phyloP scores from a whole-genome alignment of 2,797 vertebrate genomes.

The Anguilla marmorata region DNA sequence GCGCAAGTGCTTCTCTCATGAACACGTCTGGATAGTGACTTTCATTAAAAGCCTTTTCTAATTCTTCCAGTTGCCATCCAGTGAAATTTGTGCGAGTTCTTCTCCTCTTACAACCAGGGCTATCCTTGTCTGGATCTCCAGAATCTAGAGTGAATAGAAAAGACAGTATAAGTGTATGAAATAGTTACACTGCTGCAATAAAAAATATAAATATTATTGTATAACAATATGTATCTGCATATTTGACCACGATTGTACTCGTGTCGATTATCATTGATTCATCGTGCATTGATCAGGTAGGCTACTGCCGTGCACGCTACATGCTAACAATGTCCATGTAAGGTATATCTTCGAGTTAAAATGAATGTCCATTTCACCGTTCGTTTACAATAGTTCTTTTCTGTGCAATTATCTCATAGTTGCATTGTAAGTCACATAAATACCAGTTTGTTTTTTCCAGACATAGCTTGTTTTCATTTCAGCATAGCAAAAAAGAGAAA shows the following conservation, averaged over 20 bases:
- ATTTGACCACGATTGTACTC: neutral
- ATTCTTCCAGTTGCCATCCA: slow-evolving; percentile 97
- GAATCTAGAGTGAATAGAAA: slow-evolving; percentile 68
- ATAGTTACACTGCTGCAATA: slow-evolving; percentile 1
- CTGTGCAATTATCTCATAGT: neutral
- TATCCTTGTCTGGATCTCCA: slow-evolving; percentile 93
- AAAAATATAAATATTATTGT: neutral
- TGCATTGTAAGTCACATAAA: slow-evolving; percentile 20
- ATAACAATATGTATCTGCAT: neutral
- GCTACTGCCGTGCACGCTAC: neutral
- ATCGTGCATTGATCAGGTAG: neutral
- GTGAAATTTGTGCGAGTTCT: slow-evolving; percentile 97
- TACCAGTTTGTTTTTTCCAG: neutral
- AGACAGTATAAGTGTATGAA: slow-evolving; percentile 29
- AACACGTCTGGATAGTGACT: slow-evolving; percentile 98
- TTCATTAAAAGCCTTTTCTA: slow-evolving; percentile 97
- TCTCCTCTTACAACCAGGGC: slow-evolving; percentile 93
- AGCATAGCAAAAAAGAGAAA: neutral
- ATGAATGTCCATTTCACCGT: slow-evolving; percentile 3
- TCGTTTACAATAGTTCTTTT: slow-evolving; percentile 5
- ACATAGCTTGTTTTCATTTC: slow-evolving; percentile 2
- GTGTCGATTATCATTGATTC: neutral
- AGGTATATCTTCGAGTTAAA: neutral
- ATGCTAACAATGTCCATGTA: neutral
- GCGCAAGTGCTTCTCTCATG: slow-evolving; percentile 95